Evolutionary conservation across 2,888 invertebrate species (phyloP).

Genomic region (Gymnocheta viridis): DNA sequence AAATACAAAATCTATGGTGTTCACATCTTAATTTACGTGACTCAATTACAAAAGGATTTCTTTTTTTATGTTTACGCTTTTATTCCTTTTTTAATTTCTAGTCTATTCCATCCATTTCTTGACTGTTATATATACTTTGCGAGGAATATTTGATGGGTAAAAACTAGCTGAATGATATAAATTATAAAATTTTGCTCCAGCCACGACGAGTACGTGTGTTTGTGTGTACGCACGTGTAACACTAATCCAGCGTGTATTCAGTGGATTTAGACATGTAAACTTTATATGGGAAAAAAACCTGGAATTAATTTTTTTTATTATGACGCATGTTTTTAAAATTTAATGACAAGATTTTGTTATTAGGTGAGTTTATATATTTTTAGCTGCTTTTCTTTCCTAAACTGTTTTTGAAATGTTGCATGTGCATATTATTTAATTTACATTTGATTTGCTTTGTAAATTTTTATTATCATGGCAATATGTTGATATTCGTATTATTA

Average conservation of each 20-base stretch:
- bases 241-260: conserved; percentile 33
- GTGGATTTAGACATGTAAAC: conserved; percentile 19
- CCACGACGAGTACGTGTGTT: neutral
- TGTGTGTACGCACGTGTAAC: neutral
- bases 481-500: too few species aligned
- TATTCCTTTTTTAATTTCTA: conserved; percentile 49
- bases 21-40: conserved; percentile 76
- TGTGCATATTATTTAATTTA: neutral
- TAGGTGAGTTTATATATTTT: neutral
- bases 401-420: neutral
- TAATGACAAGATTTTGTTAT: conserved; percentile 13
- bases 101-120: conserved; percentile 9
- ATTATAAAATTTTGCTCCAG: neutral
- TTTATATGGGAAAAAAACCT: neutral
- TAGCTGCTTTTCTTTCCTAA: neutral
- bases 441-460: too few species aligned
- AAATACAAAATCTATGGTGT: conserved; percentile 52
- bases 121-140: conserved; percentile 21
- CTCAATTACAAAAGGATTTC: conserved; percentile 77
- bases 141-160: conserved; percentile 25
- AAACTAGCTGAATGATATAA: conserved; percentile 36
- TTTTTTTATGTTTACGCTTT: conserved; percentile 45
- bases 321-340: conserved; percentile 2
- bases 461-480: too few species aligned
- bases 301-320: neutral